phyloP scores from a whole-genome alignment of 53 echinoderm and acorn worm species.

The Luidia sarsii region DNA sequence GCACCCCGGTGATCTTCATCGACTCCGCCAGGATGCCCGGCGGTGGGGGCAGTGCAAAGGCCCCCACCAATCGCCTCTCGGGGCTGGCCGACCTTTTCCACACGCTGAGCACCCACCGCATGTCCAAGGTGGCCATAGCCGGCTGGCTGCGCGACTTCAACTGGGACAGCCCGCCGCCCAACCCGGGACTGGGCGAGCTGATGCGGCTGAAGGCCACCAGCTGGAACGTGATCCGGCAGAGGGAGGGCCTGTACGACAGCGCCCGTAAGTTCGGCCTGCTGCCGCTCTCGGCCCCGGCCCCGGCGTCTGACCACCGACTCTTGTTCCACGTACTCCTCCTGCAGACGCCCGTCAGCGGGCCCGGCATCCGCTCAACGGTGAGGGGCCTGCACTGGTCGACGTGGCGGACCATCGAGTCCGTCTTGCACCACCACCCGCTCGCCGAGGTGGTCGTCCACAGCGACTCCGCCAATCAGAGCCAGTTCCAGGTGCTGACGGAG shows the following conservation, averaged over 20 bases:
- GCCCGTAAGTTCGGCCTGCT: conserved; percentile 26
- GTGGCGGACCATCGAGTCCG: conserved; percentile 4
- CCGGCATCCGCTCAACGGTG: too few species aligned
- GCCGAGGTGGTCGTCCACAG: background rate
- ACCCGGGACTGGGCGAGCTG: background rate
- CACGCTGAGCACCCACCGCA: background rate
- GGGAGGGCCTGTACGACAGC: conserved; percentile 15
- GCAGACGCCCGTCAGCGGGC: too few species aligned
- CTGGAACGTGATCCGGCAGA: conserved; percentile 17
- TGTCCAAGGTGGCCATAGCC: background rate
- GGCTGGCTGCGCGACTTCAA: conserved; percentile 15
- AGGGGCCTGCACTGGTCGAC: background rate
- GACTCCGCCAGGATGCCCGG: background rate
- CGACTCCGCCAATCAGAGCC: background rate
- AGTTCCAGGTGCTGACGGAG: conserved; percentile 26
- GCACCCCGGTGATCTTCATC: conserved; percentile 17
- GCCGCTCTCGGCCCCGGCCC: background rate
- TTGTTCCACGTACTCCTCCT: background rate
- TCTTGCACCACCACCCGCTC: conserved; percentile 8
- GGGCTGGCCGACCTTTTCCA: conserved; percentile 16
- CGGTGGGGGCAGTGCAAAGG: background rate
- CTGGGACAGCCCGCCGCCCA: conserved; percentile 9
- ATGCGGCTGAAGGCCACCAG: conserved; percentile 1
- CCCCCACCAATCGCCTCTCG: background rate
- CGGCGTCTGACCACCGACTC: background rate